Conservation (phyloP, 2,888 invertebrate genomes). For the Anaspis maculata region DNA sequence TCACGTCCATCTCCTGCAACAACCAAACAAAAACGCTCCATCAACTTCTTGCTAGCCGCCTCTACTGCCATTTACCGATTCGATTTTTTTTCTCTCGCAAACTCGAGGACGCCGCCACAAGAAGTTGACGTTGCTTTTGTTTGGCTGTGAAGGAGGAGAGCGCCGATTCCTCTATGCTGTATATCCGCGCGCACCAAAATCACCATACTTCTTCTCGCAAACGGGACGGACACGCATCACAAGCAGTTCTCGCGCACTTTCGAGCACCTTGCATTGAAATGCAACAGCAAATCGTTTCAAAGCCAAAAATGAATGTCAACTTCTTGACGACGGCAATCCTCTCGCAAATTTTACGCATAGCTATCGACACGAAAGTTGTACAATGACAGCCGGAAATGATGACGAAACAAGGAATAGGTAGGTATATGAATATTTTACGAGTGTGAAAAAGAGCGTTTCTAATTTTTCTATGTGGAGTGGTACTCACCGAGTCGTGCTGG, state of each 20-base stretch:
- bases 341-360: slow-evolving; percentile 8
- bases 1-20: slow-evolving; percentile 50
- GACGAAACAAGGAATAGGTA: too few species aligned
- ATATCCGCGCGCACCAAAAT: too few species aligned
- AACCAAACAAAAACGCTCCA: slow-evolving; percentile 74
- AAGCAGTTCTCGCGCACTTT: slow-evolving; percentile 2
- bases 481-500: slow-evolving; percentile 76
- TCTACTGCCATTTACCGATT: too few species aligned
- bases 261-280: slow-evolving; percentile 42
- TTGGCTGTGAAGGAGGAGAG: slow-evolving; percentile 46
- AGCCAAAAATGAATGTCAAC: slow-evolving; percentile 93
- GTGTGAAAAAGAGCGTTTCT: too few species aligned
- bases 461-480: not conserved
- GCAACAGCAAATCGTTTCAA: too few species aligned
- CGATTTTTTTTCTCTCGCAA: too few species aligned
- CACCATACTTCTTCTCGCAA: not conserved
- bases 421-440: too few species aligned
- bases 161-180: too few species aligned
- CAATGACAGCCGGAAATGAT: too few species aligned
- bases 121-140: slow-evolving; percentile 84
- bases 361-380: too few species aligned
- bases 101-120: slow-evolving; percentile 41
- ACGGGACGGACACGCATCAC: not conserved
- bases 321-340: slow-evolving; percentile 65
- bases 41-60: slow-evolving; percentile 75